These are phyloP conservation scores for Vannuccia rotundouncinata DNA, from an alignment of 2,888 invertebrate genomes.

Conservation along the genomic window DNA sequence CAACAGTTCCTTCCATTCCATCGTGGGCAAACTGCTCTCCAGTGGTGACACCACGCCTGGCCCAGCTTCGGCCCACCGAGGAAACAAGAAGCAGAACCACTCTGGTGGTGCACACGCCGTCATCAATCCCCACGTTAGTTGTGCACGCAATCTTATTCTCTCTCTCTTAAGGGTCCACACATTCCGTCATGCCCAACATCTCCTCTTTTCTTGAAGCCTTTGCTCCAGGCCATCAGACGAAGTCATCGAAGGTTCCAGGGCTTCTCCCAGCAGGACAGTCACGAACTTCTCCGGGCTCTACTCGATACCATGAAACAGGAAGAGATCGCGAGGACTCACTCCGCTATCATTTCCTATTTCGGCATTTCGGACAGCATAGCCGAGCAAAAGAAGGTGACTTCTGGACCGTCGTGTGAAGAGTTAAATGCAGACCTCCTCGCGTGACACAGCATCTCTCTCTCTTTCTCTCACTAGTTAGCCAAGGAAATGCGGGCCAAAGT, in stretches of 20 bases:
- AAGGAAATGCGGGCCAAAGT: background rate
- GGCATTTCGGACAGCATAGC: constrained; percentile 4
- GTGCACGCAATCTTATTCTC: too few relatives aligned
- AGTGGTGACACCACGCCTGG: background rate
- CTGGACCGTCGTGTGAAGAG: too few relatives aligned
- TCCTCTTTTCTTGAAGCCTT: too few relatives aligned
- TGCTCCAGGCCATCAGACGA: constrained; percentile 45
- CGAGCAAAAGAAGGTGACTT: constrained; percentile 39
- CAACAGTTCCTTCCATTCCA: background rate
- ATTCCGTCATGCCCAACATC: too few relatives aligned
- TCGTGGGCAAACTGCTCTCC: background rate
- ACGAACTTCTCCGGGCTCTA: constrained; percentile 81
- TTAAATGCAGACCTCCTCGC: too few relatives aligned
- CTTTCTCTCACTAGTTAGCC: constrained; percentile 29
- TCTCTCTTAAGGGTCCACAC: too few relatives aligned
- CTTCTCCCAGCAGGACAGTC: constrained; percentile 91
- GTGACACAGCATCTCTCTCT: constrained; percentile 33
- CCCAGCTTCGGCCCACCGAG: too few relatives aligned
- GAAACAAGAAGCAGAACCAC: too few relatives aligned
- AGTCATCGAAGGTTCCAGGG: constrained; percentile 75
- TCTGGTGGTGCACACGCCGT: too few relatives aligned
- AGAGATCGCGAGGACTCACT: constrained; percentile 58
- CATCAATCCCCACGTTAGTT: too few relatives aligned
- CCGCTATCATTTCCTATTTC: constrained; percentile 36
- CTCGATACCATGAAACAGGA: constrained; percentile 76